These are phyloP conservation scores for Cromileptes altivelis DNA, from an alignment of 2,113 vertebrate species.

Conservation along the genomic window DNA sequence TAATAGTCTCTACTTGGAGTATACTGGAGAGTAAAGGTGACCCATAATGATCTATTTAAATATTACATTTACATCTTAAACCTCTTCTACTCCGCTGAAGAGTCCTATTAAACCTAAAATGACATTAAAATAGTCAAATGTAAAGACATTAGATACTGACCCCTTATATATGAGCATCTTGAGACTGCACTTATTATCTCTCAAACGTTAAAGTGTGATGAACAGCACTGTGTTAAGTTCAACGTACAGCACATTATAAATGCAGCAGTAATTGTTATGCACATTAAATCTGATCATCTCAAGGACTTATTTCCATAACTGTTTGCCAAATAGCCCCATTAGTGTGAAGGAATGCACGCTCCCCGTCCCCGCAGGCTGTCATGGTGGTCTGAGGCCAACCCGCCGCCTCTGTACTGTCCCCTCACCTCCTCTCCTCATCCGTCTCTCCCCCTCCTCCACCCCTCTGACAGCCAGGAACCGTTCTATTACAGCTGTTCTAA, in stretches of 20 bases:
- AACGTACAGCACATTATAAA: not conserved
- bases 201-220: not conserved
- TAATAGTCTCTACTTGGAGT: not conserved
- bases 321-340: slow-evolving; percentile 46
- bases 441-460: not conserved
- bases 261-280: slow-evolving; percentile 21
- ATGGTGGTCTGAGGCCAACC: slow-evolving; percentile 52
- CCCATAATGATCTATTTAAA: not conserved
- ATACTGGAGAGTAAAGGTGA: not conserved
- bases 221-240: not conserved
- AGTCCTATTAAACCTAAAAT: not conserved
- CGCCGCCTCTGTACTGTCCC: slow-evolving; percentile 14
- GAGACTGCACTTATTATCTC: not conserved
- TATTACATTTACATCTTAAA: not conserved
- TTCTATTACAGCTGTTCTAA: slow-evolving; percentile 62
- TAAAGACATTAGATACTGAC: not conserved
- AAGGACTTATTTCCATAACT: slow-evolving; percentile 32
- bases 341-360: slow-evolving; percentile 47
- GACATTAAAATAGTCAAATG: not conserved
- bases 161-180: not conserved
- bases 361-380: slow-evolving; percentile 35
- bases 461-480: slow-evolving; percentile 25
- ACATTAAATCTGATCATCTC: slow-evolving; percentile 33
- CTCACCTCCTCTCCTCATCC: slow-evolving; percentile 23
- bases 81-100: not conserved